These are phyloP conservation scores for Ichneumoninae sp. DNA, from an alignment of 2,888 invertebrate species.

Conservation along the genomic window DNA sequence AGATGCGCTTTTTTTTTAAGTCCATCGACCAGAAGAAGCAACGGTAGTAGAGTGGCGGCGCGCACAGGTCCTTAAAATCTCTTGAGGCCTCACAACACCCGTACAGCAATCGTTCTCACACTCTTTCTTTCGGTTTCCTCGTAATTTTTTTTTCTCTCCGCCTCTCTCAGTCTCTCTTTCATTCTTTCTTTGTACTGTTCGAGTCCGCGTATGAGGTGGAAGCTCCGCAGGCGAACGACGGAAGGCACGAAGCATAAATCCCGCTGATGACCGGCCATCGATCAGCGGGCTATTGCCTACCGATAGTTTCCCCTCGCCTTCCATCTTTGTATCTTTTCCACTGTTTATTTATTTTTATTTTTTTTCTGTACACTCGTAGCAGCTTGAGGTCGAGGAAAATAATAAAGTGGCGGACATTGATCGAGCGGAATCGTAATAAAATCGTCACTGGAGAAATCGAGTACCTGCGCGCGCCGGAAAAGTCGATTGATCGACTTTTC, in stretches of 20 bases:
- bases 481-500: slow-evolving; percentile 37
- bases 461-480: background rate
- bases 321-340: slow-evolving; percentile 55
- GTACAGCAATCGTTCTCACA: slow-evolving; percentile 57
- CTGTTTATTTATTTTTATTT: slow-evolving; percentile 26
- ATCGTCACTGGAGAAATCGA: background rate
- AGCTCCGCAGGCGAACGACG: slow-evolving; percentile 65
- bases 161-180: background rate
- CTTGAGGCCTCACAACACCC: slow-evolving; percentile 43
- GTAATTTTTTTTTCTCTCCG: slow-evolving; percentile 7
- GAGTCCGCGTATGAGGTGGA: slow-evolving; percentile 11
- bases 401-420: background rate
- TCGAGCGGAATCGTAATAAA: slow-evolving; percentile 24
- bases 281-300: slow-evolving; percentile 70
- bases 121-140: slow-evolving; percentile 39
- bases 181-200: slow-evolving; percentile 74
- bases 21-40: slow-evolving; percentile 40
- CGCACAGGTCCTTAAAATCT: slow-evolving; percentile 58
- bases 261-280: slow-evolving; percentile 80
- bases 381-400: slow-evolving; percentile 32
- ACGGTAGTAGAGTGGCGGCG: slow-evolving; percentile 62
- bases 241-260: slow-evolving; percentile 79
- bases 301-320: slow-evolving; percentile 76
- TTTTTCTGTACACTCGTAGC: slow-evolving; percentile 79
- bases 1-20: slow-evolving; percentile 27